Conservation (phyloP, 1,140 invertebrate genomes). For the Pseudomyrmex gracilis region DNA sequence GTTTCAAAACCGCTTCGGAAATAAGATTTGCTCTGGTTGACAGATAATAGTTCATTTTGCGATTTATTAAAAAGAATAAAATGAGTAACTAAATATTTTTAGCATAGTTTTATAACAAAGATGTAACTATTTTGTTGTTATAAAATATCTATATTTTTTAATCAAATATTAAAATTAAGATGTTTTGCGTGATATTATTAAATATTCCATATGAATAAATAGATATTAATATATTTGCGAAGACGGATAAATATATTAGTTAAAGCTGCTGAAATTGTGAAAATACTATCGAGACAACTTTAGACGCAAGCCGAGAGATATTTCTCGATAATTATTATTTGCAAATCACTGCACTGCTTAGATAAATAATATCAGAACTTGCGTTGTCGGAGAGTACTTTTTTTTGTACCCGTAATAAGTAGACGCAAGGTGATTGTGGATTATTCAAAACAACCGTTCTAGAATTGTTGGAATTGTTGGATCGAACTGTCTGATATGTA, state of each 20-base stretch:
- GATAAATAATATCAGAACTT: conserved; percentile 22
- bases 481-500: conserved; percentile 57
- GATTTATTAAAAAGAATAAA: neutral
- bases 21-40: neutral
- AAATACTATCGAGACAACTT: neutral
- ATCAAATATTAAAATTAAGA: neutral
- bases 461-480: conserved; percentile 12
- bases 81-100: neutral
- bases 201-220: neutral
- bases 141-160: neutral
- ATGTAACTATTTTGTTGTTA: neutral
- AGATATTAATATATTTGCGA: neutral
- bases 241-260: neutral
- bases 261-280: neutral
- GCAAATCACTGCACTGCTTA: neutral
- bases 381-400: neutral
- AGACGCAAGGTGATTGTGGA: conserved; percentile 21
- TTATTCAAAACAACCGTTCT: conserved; percentile 50
- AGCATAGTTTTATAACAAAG: neutral
- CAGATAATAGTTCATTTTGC: conserved; percentile 26
- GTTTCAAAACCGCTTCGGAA: conserved; percentile 11
- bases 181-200: too few species aligned
- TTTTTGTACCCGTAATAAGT: conserved; percentile 18
- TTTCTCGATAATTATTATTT: conserved; percentile 16
- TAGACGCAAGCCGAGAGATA: neutral